These are phyloP conservation scores for Holotrichia oblita DNA, from an alignment of 1,140 invertebrate genomes.

Conservation along the genomic window DNA sequence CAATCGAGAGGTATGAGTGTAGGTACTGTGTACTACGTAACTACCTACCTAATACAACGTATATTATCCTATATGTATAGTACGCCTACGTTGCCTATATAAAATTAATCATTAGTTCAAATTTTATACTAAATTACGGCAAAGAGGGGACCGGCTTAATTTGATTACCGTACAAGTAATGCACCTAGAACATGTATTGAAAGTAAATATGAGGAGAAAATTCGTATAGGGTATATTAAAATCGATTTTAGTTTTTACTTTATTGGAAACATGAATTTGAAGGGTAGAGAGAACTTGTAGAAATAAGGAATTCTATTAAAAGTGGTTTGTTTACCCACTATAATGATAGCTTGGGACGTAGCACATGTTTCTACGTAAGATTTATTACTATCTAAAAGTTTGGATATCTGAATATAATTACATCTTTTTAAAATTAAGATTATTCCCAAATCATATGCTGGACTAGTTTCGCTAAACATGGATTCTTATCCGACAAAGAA, in stretches of 20 bases:
- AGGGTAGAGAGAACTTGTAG: too few relatives aligned
- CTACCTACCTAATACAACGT: neutral
- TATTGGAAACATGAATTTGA: too few relatives aligned
- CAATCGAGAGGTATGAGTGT: slow-evolving; percentile 6
- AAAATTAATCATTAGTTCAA: slow-evolving; percentile 8
- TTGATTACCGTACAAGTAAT: neutral
- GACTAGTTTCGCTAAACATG: too few relatives aligned
- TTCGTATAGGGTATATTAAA: neutral
- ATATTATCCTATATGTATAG: neutral
- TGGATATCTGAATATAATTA: too few relatives aligned
- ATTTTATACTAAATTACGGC: neutral
- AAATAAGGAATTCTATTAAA: too few relatives aligned
- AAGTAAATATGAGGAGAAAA: neutral
- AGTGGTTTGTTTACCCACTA: too few relatives aligned
- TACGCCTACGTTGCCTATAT: neutral
- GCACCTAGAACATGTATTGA: neutral
- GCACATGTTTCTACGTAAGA: too few relatives aligned
- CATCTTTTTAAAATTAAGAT: too few relatives aligned
- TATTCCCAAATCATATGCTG: too few relatives aligned
- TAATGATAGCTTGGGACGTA: too few relatives aligned
- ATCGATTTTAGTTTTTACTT: neutral
- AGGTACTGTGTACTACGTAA: neutral
- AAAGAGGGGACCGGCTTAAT: neutral
- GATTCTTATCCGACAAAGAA: too few relatives aligned
- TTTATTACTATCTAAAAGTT: too few relatives aligned